Base-by-base conservation (phyloP, 1,140 invertebrate species). In the Drosophila funebris region DNA sequence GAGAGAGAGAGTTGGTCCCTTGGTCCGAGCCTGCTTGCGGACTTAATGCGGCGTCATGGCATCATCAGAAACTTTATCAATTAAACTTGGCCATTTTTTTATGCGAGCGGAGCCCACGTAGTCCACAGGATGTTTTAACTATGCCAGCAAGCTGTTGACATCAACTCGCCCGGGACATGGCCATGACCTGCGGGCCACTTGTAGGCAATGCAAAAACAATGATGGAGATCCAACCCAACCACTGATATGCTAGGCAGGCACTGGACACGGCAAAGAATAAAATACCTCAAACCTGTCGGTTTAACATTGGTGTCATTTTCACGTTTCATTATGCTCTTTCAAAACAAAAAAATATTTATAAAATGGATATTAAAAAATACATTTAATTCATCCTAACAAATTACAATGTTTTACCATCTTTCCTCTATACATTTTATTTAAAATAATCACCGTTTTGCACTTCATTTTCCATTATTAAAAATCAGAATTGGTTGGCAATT, bases 41-140 rank as follows among this genome's bases (percentile, higher is more conserved):
- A 63, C 66, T 85, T 87, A 85, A 85, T 85, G 82, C 82, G 82
- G 78, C 83, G 82, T 87, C 82, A 85, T 87, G 78, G 77, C 73
- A 77, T 73, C 77, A 64, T 80, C 83, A 78, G 54, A 85, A 85
- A 85, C 82, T 85, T 85, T 85, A 85, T 85, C 83, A 85, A 85
- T 85, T 85, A 85, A 85, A 85, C 83, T 85, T 85, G 82, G 75
- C 74, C 53, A 78, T 61, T 85, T 85, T 84, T 84, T 82, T 75
- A 29, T 13, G 44, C 44, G 27, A 50, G 27, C 63, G 71, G 48
- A 57, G 68, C 63, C 68, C 76, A 76, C 67, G 76, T 76, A 44
- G 78, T 73, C 81, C 77, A 73, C 81, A 87, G 82, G 63, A 63
- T 43, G 52, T 54, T 63, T 57, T 58, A 44, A 76, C 76, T 63